Evolutionary conservation across 1,140 invertebrate species (phyloP), one percentile per base, ranked within the genome.

Genomic region (Bursaphelenchus mucronatus): DNA sequence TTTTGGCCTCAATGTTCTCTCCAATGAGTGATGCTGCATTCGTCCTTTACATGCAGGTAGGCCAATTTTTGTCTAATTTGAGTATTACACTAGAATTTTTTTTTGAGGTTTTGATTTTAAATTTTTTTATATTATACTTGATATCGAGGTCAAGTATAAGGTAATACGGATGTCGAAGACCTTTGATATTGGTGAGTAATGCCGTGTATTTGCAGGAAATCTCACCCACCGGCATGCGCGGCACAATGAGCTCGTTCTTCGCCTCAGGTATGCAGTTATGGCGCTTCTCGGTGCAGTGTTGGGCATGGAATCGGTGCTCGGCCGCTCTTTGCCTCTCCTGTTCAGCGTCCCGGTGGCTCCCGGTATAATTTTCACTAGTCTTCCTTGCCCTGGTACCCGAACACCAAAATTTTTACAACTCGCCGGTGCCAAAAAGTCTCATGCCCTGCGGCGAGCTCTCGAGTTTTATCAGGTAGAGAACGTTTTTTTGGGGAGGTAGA

Each of bases 31-130:
- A 78, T 57, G 75, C 76, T 30, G 78, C 70, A 3, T 53, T 68
- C n/a, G 71, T 79, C 45, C 49, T 78, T 1, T 78, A 78, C 56
- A 71, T 79, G 8, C 76, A 80, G 76, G 76, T 79, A 40, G 41
- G 13, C 39, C 2, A n/a, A 55, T 39, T 47, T 19, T 30, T 47
- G 7, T 21, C 44, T 55, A 54, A 3, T 30, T 30, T 30, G 30
- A 30, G 5, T 5, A 30, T 30, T 13, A 13, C 15, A 54, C 5
- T 40, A n/a, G 15, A 53, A 6, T 44, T 56, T 5, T 51, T 49
- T 46, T 30, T 30, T 30, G 1, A 3, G 2, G 30, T 30, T 30
- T 30, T 30, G 30, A 30, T 30, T 30, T 30, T 30, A 30, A 3
- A 30, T 30, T 30, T 3, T 5, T 30, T 30, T 30, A 30, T 30